Evolutionary conservation across 2,113 vertebrate genomes (phyloP).

Genomic region (Apteryx owenii): DNA sequence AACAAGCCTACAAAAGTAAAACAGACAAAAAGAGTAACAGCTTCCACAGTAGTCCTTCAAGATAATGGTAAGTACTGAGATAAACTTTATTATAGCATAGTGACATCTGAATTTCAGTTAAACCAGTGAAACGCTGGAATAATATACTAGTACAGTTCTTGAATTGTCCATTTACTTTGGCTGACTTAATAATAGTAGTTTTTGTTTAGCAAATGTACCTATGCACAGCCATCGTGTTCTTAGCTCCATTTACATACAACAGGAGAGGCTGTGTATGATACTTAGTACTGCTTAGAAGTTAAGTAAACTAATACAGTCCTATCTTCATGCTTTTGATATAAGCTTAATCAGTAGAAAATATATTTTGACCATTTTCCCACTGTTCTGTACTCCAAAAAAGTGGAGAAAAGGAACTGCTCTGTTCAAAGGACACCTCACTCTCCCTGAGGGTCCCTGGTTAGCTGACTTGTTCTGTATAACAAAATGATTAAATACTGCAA

Average conservation of each 20-base stretch:
- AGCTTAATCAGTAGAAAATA: background rate
- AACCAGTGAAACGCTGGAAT: background rate
- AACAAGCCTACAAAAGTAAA: slow-evolving; percentile 76
- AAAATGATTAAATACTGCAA: background rate
- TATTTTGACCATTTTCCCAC: background rate
- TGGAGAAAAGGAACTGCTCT: background rate
- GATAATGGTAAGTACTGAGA: slow-evolving; percentile 77
- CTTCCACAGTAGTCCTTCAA: slow-evolving; percentile 39
- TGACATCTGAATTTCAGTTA: background rate
- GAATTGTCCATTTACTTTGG: background rate
- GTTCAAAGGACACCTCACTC: background rate
- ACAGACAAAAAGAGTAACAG: slow-evolving; percentile 73
- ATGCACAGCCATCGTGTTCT: background rate
- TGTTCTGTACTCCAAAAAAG: background rate
- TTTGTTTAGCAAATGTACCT: background rate
- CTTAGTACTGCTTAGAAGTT: background rate
- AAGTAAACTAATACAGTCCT: background rate
- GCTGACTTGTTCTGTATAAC: background rate
- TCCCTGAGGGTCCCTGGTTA: background rate
- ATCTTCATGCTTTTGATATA: background rate
- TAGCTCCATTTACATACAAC: background rate
- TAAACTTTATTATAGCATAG: background rate
- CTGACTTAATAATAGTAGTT: background rate
- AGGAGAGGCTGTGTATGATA: background rate
- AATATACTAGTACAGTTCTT: background rate